Conservation (phyloP, 2,113 vertebrate genomes). For the Odocoileus virginianus region DNA sequence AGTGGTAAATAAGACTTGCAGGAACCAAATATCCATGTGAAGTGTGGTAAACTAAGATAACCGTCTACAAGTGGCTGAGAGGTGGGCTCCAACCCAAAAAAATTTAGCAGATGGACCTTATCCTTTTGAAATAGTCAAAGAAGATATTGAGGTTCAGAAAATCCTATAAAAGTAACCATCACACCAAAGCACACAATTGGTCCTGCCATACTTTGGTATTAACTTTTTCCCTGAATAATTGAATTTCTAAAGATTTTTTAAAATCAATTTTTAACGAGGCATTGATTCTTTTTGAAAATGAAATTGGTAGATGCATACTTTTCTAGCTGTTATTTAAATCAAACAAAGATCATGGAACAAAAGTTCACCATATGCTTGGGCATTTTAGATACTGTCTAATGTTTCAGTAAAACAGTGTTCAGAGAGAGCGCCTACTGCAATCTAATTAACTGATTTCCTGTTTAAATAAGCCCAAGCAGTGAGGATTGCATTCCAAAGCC, state of each 20-base stretch:
- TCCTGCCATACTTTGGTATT: not conserved
- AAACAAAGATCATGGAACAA: not conserved
- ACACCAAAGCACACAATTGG: not conserved
- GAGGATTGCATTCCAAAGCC: slow-evolving; percentile 2
- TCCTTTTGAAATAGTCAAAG: not conserved
- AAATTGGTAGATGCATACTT: not conserved
- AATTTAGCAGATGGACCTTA: not conserved
- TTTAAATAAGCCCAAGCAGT: slow-evolving; percentile 63
- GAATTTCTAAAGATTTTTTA: not conserved
- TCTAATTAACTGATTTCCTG: slow-evolving; percentile 66
- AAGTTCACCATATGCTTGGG: not conserved
- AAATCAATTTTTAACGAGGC: not conserved
- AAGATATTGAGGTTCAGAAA: not conserved
- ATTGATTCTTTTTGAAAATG: not conserved
- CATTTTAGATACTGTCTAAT: not conserved
- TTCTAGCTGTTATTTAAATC: not conserved
- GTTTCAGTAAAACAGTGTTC: not conserved
- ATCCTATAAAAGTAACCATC: not conserved
- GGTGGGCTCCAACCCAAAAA: not conserved
- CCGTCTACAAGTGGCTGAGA: not conserved
- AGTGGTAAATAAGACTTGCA: not conserved
- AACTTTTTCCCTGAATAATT: not conserved
- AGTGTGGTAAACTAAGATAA: not conserved
- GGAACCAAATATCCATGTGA: not conserved
- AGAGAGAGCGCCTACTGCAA: not conserved